These are phyloP conservation scores for Antechinus stuartii DNA, from an alignment of 2,113 vertebrate species.

Conservation along the genomic window DNA sequence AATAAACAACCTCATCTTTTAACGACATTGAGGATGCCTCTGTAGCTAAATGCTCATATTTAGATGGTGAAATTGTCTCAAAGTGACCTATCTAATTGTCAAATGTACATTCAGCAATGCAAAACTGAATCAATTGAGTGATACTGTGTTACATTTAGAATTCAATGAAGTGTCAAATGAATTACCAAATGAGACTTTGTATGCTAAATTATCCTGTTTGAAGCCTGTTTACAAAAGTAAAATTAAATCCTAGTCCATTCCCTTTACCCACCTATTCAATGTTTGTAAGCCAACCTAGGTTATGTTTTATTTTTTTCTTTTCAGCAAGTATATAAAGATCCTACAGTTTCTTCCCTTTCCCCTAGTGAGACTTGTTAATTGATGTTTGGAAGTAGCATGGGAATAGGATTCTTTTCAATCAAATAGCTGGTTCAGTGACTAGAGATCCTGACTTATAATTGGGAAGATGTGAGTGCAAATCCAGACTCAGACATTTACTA, in stretches of 20 bases:
- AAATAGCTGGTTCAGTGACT: background rate
- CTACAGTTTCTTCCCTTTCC: background rate
- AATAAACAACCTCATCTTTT: constrained; percentile 7
- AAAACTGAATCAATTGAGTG: constrained; percentile 41
- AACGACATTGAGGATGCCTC: background rate
- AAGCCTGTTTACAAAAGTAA: constrained; percentile 13
- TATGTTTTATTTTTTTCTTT: background rate
- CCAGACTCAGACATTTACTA: background rate
- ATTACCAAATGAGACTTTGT: constrained; percentile 51
- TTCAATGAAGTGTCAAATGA: constrained; percentile 21
- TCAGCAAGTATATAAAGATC: background rate
- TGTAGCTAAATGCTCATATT: constrained; percentile 42
- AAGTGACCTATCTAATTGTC: constrained; percentile 34
- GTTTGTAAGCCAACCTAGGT: background rate
- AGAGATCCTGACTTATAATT: background rate
- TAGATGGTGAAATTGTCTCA: background rate
- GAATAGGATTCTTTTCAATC: background rate
- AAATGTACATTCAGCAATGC: constrained; percentile 25
- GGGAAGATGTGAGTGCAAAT: background rate
- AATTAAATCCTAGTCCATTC: constrained; percentile 21
- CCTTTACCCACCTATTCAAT: background rate
- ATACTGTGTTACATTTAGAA: constrained; percentile 40
- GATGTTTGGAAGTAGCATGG: constrained; percentile 11
- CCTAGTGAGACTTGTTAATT: constrained; percentile 1
- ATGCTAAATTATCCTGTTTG: constrained; percentile 27